Evolutionary conservation across 2,113 vertebrate species (phyloP), one percentile per base, ranked within the genome.

Genomic region (Gambusia holbrooki): DNA sequence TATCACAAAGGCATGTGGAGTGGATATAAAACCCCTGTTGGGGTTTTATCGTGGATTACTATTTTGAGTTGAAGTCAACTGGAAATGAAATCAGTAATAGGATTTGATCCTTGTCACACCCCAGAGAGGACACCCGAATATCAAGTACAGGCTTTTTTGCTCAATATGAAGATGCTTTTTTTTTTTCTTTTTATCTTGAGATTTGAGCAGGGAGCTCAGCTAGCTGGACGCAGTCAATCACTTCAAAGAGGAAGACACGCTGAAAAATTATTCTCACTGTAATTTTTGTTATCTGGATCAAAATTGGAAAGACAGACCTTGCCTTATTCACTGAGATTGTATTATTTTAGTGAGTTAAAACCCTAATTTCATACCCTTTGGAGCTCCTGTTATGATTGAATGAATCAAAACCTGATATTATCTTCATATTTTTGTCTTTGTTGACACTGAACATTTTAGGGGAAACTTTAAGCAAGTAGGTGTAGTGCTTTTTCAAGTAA

Each of bases 51-150:
- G 28, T 83, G 66, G 76, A 82, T 71, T 73, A 61, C 48, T 87
- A 76, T 45, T 87, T 74, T 62, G 71, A 81, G 80, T 66, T 79
- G 74, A 84, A 92, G 82, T 89, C 80, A 79, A 66, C 60, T 87
- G 80, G 79, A 92, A 92, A 87, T 69, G 51, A 77, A 84, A 84
- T 84, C 73, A 66, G 85, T 86, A 85, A 89, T 80, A 81, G 61
- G 77, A 62, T 88, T 87, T 82, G 79, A 91, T 87, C 74, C 76
- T 75, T 63, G 67, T 66, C 72, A 51, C 68, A 71, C 82, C 82
- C 86, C 42, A 63, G 64, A 83, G 88, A 77, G 83, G 74, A 89
- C 67, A 81, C 74, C 77, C 74, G 58, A 63, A 81, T 77, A 87
- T 88, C 54, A 25, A 76, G 66, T 65, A 67, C 73, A 67, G 72